Conservation (phyloP, 1,140 invertebrate species). For the Caerostris darwini region DNA sequence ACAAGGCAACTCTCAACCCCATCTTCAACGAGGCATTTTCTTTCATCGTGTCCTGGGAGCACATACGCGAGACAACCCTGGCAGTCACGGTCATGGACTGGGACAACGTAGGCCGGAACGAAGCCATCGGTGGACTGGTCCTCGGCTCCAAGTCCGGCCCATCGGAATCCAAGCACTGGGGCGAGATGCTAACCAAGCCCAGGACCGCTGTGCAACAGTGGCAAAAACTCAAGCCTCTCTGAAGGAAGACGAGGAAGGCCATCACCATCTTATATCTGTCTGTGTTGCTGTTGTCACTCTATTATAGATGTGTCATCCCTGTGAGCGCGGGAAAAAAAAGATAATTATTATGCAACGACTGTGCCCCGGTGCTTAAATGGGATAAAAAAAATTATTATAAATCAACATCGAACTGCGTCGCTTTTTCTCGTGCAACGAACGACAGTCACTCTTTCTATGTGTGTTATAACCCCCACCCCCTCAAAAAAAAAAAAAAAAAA, state of each 20-base stretch:
- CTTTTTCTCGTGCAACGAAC: slow-evolving; percentile 74
- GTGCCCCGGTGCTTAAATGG: slow-evolving; percentile 56
- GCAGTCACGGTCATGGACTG: slow-evolving; percentile 97
- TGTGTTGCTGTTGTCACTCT: slow-evolving; percentile 43
- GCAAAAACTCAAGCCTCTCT: slow-evolving; percentile 86
- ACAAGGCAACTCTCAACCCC: slow-evolving; percentile 95
- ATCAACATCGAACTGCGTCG: slow-evolving; percentile 61
- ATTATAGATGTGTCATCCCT: slow-evolving; percentile 11
- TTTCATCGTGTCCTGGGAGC: slow-evolving; percentile 96
- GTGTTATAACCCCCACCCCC: not conserved
- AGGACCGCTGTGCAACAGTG: slow-evolving; percentile 95
- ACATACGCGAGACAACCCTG: slow-evolving; percentile 94
- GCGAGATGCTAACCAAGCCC: slow-evolving; percentile 97
- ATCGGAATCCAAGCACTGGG: slow-evolving; percentile 96
- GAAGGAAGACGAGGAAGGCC: slow-evolving; percentile 57
- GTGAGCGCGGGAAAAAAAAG: not conserved
- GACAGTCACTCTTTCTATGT: slow-evolving; percentile 35
- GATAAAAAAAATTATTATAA: not conserved
- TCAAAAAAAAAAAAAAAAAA: not conserved
- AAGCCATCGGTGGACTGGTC: slow-evolving; percentile 93
- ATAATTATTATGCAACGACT: slow-evolving; percentile 32
- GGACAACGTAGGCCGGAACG: slow-evolving; percentile 95
- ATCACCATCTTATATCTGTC: not conserved
- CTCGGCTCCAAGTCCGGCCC: slow-evolving; percentile 94
- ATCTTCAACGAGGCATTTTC: slow-evolving; percentile 96